A percentile compares a stretch with the other conserved stretches of the same genome.
Evolutionary conservation across 2,797 vertebrate genomes (phyloP).

Genomic region (Lagocephalus sceleratus): DNA sequence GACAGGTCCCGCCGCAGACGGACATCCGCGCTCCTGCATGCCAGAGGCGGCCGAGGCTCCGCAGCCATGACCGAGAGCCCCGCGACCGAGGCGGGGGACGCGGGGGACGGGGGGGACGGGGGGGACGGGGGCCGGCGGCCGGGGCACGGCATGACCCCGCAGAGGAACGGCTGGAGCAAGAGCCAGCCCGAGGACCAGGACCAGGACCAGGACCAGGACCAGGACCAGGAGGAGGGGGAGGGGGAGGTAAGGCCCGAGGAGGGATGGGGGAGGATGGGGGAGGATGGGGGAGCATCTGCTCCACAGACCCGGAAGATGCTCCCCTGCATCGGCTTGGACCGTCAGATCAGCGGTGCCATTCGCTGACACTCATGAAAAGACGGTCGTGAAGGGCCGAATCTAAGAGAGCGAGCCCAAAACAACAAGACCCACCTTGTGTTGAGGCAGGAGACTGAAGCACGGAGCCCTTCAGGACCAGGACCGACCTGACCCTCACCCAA

Average conservation of each 20-base stretch:
- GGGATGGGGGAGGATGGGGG: conserved; percentile 42
- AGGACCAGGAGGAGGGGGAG: too few relatives aligned
- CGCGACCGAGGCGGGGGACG: conserved; percentile 50
- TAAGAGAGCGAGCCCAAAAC: too few relatives aligned
- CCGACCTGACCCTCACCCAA: too few relatives aligned
- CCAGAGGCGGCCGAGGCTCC: conserved; percentile 43
- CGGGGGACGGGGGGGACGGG: conserved; percentile 56
- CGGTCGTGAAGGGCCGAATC: too few relatives aligned
- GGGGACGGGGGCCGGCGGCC: conserved; percentile 54
- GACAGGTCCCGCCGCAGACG: conserved; percentile 40
- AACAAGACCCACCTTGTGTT: too few relatives aligned
- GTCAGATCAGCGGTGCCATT: too few relatives aligned
- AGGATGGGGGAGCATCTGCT: conserved; percentile 12
- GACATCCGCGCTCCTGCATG: conserved; percentile 48
- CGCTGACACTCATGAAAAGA: too few relatives aligned
- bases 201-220: conserved; percentile 31
- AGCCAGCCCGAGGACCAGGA: conserved; percentile 55
- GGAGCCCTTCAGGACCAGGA: too few relatives aligned
- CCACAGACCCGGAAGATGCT: conserved; percentile 10
- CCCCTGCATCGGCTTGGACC: background rate
- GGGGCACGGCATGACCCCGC: conserved; percentile 67
- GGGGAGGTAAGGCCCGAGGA: conserved; percentile 68
- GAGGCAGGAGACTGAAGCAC: too few relatives aligned
- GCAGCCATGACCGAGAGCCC: conserved; percentile 71
- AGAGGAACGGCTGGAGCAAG: conserved; percentile 61